phyloP scores from a whole-genome alignment of 2,113 vertebrate genomes.

The Spheniscus mendiculus region DNA sequence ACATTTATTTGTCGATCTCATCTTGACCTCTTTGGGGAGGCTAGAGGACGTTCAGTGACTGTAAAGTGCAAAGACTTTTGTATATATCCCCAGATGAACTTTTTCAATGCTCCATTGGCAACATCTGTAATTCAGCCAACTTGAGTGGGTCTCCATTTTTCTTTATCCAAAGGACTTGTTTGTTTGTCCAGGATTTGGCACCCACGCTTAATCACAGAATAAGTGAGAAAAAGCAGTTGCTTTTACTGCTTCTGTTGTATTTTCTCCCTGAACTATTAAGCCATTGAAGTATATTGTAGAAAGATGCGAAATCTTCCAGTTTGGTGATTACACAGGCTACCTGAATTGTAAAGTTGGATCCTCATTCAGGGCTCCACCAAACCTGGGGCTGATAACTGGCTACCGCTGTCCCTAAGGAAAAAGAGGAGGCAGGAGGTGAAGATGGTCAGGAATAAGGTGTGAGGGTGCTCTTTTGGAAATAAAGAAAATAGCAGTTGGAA shows the following conservation, averaged over 20 bases:
- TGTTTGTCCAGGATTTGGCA: conserved; percentile 61
- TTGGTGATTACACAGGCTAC: not conserved
- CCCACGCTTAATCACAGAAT: not conserved
- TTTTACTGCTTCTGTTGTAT: conserved; percentile 14
- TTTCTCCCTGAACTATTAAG: not conserved
- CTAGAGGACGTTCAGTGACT: conserved; percentile 48
- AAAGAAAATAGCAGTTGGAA: not conserved
- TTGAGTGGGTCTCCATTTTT: conserved; percentile 33
- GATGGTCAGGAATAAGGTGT: not conserved
- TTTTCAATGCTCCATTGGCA: conserved; percentile 33
- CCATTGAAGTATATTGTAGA: not conserved
- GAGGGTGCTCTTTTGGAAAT: not conserved
- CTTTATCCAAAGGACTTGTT: conserved; percentile 27
- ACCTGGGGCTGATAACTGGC: not conserved
- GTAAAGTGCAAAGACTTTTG: conserved; percentile 25
- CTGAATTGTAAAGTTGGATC: not conserved
- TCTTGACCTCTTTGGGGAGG: conserved; percentile 41
- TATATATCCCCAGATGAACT: conserved; percentile 56
- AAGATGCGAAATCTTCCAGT: not conserved
- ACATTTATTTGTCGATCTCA: conserved; percentile 14
- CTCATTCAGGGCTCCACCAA: not conserved
- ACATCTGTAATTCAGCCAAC: conserved; percentile 21
- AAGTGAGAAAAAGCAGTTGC: conserved; percentile 67
- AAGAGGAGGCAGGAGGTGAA: not conserved
- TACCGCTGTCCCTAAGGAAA: not conserved